phyloP scores from a whole-genome alignment of 2,888 invertebrate genomes.

The Rhyacophila evoluta region DNA sequence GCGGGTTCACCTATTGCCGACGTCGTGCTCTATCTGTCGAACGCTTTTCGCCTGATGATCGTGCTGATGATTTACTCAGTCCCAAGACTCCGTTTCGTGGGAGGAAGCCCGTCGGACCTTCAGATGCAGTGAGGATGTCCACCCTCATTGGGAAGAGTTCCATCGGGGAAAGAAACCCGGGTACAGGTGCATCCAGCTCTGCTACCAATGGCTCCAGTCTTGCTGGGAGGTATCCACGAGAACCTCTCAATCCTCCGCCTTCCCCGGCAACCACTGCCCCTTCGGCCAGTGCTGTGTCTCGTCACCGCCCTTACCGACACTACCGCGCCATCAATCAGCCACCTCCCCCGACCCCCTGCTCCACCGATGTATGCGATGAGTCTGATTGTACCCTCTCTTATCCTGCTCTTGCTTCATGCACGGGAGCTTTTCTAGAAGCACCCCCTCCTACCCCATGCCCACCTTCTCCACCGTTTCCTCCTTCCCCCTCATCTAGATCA shows the following conservation, averaged over 20 bases:
- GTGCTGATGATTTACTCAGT: conserved; percentile 58
- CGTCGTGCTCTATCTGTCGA: conserved; percentile 67
- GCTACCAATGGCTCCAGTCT: conserved; percentile 77
- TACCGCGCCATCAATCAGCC: conserved; percentile 84
- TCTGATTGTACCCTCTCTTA: conserved; percentile 73
- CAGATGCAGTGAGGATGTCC: conserved; percentile 74
- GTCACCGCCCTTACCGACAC: conserved; percentile 81
- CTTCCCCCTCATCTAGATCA: conserved; percentile 76
- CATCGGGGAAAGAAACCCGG: conserved; percentile 71
- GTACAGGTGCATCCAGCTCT: conserved; percentile 75
- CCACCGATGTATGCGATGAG: conserved; percentile 93
- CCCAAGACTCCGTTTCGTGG: conserved; percentile 41
- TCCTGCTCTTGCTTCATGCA: conserved; percentile 59
- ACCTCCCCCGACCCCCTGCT: conserved; percentile 95
- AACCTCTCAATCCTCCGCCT: conserved; percentile 91
- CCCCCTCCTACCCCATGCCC: conserved; percentile 83
- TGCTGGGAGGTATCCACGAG: conserved; percentile 82
- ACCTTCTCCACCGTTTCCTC: conserved; percentile 73
- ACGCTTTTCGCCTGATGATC: conserved; percentile 68
- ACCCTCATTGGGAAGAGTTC: conserved; percentile 75
- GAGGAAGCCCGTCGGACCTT: conserved; percentile 58
- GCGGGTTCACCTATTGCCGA: conserved; percentile 67
- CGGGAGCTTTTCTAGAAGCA: conserved; percentile 66
- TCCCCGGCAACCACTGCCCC: conserved; percentile 85
- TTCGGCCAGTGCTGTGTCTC: conserved; percentile 71